Evolutionary conservation across 2,888 invertebrate species (phyloP).

Genomic region (Amiota mariae): DNA sequence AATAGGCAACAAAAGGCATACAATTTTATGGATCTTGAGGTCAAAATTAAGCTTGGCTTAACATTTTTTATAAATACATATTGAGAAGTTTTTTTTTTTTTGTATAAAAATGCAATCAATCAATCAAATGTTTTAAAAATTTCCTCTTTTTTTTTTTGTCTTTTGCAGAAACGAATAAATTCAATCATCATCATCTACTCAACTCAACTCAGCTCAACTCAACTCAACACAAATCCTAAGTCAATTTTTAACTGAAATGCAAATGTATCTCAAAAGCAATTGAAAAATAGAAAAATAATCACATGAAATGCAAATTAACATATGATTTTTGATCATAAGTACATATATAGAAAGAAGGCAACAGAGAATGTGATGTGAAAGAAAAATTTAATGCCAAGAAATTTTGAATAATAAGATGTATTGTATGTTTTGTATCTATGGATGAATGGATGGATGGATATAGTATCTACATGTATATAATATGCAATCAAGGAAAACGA

Average conservation of each 20-base stretch:
- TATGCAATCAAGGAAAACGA: constrained; percentile 13
- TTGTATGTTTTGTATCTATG: too few species aligned
- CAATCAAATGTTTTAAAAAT: not conserved
- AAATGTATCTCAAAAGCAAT: constrained; percentile 28
- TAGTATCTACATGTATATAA: not conserved
- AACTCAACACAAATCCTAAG: not conserved
- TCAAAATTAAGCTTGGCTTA: too few species aligned
- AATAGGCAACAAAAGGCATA: too few species aligned
- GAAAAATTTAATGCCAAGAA: constrained; percentile 2
- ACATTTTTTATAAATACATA: not conserved
- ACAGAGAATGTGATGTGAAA: constrained; percentile 22
- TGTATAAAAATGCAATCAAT: not conserved
- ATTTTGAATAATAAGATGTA: constrained; percentile 1
- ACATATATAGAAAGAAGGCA: constrained; percentile 52
- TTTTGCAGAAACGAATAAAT: constrained; percentile 11
- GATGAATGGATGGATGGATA: not conserved
- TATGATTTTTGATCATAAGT: constrained; percentile 65
- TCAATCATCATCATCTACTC: not conserved
- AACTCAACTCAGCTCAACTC: not conserved
- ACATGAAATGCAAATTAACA: constrained; percentile 50
- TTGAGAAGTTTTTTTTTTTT: not conserved
- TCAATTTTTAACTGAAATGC: not conserved
- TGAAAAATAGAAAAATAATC: constrained; percentile 24
- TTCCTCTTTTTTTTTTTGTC: not conserved
- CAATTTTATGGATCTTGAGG: too few species aligned